phyloP scores from a whole-genome alignment of 2,113 vertebrate species.

The Tamias sibiricus region DNA sequence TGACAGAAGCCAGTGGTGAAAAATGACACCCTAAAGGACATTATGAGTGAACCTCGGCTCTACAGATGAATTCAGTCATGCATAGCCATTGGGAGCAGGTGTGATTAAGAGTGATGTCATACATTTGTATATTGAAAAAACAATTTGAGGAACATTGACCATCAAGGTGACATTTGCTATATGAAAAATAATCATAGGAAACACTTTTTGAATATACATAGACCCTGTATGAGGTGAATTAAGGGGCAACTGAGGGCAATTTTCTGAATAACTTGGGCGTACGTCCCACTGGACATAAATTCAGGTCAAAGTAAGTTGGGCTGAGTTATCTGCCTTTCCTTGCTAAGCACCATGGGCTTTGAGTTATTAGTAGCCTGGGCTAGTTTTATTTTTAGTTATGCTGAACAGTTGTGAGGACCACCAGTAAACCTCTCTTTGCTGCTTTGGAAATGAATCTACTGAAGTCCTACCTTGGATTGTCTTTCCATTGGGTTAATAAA shows the following conservation, averaged over 20 bases:
- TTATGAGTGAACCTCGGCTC: neutral
- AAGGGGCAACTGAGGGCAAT: neutral
- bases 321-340: neutral
- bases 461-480: neutral
- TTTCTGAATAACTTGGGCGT: conserved; percentile 48
- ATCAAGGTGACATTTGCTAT: conserved; percentile 55
- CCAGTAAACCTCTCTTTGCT: neutral
- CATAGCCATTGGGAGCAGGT: neutral
- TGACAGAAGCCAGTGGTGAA: neutral
- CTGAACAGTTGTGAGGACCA: neutral
- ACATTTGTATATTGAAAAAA: neutral
- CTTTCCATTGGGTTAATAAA: neutral
- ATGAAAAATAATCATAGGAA: conserved; percentile 52
- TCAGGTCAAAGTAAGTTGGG: neutral
- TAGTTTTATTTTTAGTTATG: conserved; percentile 34
- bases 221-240: neutral
- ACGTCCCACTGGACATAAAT: conserved; percentile 7
- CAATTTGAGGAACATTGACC: conserved; percentile 42
- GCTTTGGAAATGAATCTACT: conserved; percentile 20
- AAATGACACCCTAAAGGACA: neutral
- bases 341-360: neutral
- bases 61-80: neutral
- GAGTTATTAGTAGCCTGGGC: neutral
- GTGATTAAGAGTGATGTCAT: conserved; percentile 35
- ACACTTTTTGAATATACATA: conserved; percentile 29